These are phyloP conservation scores for Mimachlamys varia DNA, from an alignment of 2,888 invertebrate genomes.

Conservation along the genomic window DNA sequence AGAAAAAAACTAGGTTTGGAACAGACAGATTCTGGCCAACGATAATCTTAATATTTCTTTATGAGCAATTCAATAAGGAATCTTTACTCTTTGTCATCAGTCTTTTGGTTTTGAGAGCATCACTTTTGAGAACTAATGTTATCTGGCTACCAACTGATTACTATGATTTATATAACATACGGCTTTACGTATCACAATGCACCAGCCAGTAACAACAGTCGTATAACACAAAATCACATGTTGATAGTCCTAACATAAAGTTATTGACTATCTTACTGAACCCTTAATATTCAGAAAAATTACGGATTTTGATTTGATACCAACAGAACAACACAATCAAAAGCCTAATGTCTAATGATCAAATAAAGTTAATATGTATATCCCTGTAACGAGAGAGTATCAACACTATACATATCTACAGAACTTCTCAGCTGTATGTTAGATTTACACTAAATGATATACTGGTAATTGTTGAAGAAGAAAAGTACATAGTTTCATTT, in stretches of 20 bases:
- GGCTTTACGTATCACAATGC: background rate
- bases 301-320: background rate
- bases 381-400: background rate
- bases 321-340: background rate
- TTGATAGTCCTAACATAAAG: background rate
- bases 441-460: background rate
- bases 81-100: too few relatives aligned
- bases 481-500: background rate
- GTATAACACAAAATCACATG: background rate
- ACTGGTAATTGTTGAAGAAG: background rate
- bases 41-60: too few relatives aligned
- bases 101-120: too few relatives aligned
- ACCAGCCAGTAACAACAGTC: background rate
- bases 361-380: background rate
- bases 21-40: too few relatives aligned
- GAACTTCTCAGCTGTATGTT: background rate
- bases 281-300: background rate
- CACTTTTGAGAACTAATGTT: too few relatives aligned
- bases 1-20: too few relatives aligned
- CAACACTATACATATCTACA: background rate
- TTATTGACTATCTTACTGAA: too few relatives aligned
- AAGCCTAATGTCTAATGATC: background rate
- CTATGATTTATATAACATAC: too few relatives aligned
- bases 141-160: too few relatives aligned
- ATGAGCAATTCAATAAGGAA: too few relatives aligned